phyloP scores from a whole-genome alignment of 2,113 vertebrate genomes.

The Oreochromis spilurus region DNA sequence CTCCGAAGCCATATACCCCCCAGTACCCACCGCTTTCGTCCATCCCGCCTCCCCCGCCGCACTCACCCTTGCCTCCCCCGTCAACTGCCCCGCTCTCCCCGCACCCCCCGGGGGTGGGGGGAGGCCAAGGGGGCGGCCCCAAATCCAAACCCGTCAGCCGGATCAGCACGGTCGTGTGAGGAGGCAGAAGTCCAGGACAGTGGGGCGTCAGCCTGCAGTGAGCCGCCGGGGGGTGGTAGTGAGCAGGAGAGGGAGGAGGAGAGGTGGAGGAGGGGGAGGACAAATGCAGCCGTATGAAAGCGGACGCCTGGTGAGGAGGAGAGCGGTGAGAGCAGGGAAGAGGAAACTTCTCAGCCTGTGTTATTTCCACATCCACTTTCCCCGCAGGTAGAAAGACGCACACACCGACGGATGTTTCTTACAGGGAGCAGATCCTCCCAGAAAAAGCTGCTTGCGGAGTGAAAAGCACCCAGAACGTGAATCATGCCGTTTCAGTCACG shows the following conservation, averaged over 20 bases:
- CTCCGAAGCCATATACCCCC: conserved; percentile 55
- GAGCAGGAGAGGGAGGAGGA: conserved; percentile 39
- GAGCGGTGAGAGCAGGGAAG: conserved; percentile 49
- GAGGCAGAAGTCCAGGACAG: conserved; percentile 24
- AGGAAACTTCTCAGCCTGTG: conserved; percentile 72
- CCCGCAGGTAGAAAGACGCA: conserved; percentile 51
- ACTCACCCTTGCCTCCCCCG: conserved; percentile 73
- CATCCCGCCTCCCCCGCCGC: conserved; percentile 75
- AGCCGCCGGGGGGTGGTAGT: conserved; percentile 31
- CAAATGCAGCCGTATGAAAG: conserved; percentile 41
- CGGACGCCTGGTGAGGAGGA: conserved; percentile 40
- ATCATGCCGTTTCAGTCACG: not conserved
- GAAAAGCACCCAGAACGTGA: not conserved
- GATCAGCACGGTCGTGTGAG: conserved; percentile 91
- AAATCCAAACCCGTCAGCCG: conserved; percentile 85
- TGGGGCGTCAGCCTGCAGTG: conserved; percentile 10
- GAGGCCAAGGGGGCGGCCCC: conserved; percentile 70
- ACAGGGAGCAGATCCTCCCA: not conserved
- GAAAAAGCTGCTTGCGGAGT: not conserved
- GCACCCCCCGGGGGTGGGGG: conserved; percentile 70
- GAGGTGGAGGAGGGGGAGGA: conserved; percentile 5
- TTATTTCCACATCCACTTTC: conserved; percentile 77
- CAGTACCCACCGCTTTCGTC: conserved; percentile 79
- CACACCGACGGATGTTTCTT: not conserved
- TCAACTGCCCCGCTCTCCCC: conserved; percentile 65